Conservation (phyloP, 2,888 invertebrate species). For the Lycaena phlaeas region DNA sequence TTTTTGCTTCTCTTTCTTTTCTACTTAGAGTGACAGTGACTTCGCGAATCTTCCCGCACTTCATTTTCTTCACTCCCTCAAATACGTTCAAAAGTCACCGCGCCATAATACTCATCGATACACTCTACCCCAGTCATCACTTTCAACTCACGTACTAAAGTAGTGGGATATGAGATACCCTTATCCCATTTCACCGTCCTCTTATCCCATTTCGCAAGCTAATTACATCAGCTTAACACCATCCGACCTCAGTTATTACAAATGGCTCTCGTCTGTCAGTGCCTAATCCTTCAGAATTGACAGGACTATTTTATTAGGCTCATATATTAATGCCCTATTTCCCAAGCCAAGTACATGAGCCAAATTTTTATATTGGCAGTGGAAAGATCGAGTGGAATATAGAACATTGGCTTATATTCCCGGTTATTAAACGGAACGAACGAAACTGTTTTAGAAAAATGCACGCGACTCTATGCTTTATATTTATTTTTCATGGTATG, state of each 20-base stretch:
- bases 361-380: conserved; percentile 32
- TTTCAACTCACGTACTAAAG: too few relatives aligned
- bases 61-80: too few relatives aligned
- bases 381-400: conserved; percentile 20
- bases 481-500: too few relatives aligned
- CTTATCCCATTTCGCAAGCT: neutral
- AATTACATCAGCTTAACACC: neutral
- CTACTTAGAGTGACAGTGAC: too few relatives aligned
- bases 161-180: neutral
- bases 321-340: conserved; percentile 54
- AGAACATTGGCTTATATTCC: conserved; percentile 2
- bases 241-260: neutral
- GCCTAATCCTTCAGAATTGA: conserved; percentile 36
- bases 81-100: too few relatives aligned
- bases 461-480: too few relatives aligned
- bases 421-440: conserved; percentile 1
- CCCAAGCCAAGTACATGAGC: conserved; percentile 41
- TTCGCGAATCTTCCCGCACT: too few relatives aligned
- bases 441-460: neutral
- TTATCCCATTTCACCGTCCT: conserved; percentile 3
- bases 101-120: too few relatives aligned
- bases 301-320: conserved; percentile 35
- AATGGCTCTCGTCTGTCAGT: conserved; percentile 9
- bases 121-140: too few relatives aligned
- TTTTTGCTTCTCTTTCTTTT: too few relatives aligned